A percentile compares a stretch with the other conserved stretches of the same genome.
Evolutionary conservation across 2,888 invertebrate species (phyloP).

Genomic region (Eristalis intricaria): DNA sequence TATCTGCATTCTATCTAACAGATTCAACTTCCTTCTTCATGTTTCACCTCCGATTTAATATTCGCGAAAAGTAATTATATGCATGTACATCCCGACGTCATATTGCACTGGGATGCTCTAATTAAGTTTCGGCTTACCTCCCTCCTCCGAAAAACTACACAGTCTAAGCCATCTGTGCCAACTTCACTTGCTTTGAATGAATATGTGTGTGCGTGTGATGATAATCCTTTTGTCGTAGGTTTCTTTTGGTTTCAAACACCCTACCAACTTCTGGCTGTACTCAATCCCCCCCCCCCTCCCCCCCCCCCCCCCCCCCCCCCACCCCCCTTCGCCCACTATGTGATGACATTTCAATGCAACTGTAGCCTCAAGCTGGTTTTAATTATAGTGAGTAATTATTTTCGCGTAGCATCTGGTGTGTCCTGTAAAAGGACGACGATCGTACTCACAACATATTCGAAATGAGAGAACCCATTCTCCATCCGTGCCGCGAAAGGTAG

Average conservation of each 20-base stretch:
- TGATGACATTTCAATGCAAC: slow-evolving; percentile 62
- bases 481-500: background rate
- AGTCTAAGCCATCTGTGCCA: background rate
- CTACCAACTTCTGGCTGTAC: no score
- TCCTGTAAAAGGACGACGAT: slow-evolving; percentile 33
- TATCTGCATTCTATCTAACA: slow-evolving; percentile 2
- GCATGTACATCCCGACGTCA: slow-evolving; percentile 44
- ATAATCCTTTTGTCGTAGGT: slow-evolving; percentile 41
- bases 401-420: slow-evolving; percentile 53
- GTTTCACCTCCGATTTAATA: slow-evolving; percentile 40
- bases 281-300: background rate
- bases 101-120: slow-evolving; percentile 50
- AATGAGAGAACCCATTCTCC: slow-evolving; percentile 1
- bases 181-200: background rate
- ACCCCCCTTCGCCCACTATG: no score
- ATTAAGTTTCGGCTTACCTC: slow-evolving; percentile 29
- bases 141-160: slow-evolving; percentile 8
- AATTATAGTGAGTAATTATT: slow-evolving; percentile 63
- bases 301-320: no score
- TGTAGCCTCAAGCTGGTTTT: slow-evolving; percentile 51
- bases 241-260: slow-evolving; percentile 25
- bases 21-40: background rate
- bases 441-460: slow-evolving; percentile 9
- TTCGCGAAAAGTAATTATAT: slow-evolving; percentile 60
- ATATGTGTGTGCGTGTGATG: slow-evolving; percentile 32